Evolutionary conservation across 1,140 invertebrate genomes (phyloP).

Genomic region (Ceratina japonica): DNA sequence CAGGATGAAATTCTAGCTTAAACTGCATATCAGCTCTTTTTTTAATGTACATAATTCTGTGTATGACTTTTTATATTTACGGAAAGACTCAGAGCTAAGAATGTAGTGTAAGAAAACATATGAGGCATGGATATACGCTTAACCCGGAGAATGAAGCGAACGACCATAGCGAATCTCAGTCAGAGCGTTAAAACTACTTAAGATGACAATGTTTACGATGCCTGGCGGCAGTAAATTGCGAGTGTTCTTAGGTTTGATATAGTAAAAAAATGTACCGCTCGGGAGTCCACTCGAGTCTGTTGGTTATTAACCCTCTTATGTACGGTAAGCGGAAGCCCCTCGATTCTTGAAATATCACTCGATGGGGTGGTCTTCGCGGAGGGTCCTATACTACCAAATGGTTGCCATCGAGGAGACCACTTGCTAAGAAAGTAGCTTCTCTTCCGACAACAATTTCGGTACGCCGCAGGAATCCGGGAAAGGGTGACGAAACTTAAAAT

Average conservation of each 20-base stretch:
- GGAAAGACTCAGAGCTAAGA: not conserved
- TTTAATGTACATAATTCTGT: no score
- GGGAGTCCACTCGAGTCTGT: not conserved
- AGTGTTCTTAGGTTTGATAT: not conserved
- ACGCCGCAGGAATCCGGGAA: no score
- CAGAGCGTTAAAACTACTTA: conserved; percentile 15
- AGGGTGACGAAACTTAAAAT: conserved; percentile 6
- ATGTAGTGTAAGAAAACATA: not conserved
- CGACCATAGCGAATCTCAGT: conserved; percentile 20
- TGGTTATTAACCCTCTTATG: conserved; percentile 20
- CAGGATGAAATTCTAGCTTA: no score
- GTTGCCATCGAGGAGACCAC: not conserved
- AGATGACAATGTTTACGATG: conserved; percentile 29
- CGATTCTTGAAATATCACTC: not conserved
- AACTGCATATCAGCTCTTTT: no score
- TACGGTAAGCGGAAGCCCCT: not conserved
- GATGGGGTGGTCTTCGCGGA: not conserved
- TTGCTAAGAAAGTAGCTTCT: not conserved
- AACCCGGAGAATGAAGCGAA: not conserved
- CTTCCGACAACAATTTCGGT: no score
- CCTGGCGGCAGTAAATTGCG: conserved; percentile 4
- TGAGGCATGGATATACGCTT: not conserved
- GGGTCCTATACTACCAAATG: conserved; percentile 14
- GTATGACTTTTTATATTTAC: no score
- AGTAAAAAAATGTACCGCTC: no score